Evolutionary conservation across 1,140 invertebrate species (phyloP), one percentile per base, ranked within the genome.

Genomic region (Nephila pilipes): DNA sequence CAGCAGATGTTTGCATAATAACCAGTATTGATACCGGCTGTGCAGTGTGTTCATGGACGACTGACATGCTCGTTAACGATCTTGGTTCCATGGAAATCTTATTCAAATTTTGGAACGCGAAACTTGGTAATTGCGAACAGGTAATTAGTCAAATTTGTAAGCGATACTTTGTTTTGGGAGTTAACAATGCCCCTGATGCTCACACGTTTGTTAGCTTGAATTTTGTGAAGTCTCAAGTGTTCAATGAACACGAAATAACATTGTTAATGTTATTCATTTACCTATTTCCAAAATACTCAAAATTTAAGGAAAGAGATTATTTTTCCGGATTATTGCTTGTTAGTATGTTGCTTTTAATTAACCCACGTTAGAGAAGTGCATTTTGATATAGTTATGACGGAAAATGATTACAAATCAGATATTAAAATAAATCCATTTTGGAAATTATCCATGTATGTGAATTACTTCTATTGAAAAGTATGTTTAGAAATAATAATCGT

Each of bases 91-190:
- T 32, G 79, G 89, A 55, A 91, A 83, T 91, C 89, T 81, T 91
- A 83, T 91, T 91, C 80, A 83, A 81, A 91, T 91, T 91, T 91
- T 55, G 54, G 32, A 79, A 57, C 65, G n/a, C 69, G 16, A 58
- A 87, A 58, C 87, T 55, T 83, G 55, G 54, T 91, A 91, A 91
- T 91, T 91, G 80, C 69, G 20, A 91, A 38, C 58, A 91, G 79
- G 89, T 91, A 83, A 91, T 91, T 91, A 91, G 89, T 91, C 89
- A 91, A 91, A 91, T 91, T 91, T 63, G 57, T 54, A 65, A 91
- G 79, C 36, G 89, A 83, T 83, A 55, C 57, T 83, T 91, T 63
- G 89, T 91, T 91, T 91, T 90, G 38, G 25, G 38, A 83, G 81
- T 83, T 83, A 83, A 83, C 81, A 83, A 83, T 83, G 81, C 81